Percentiles rank a stretch among this genome's conserved stretches.
Conservation (phyloP, 2,797 vertebrate species). For the Crocodylus rhombifer region DNA sequence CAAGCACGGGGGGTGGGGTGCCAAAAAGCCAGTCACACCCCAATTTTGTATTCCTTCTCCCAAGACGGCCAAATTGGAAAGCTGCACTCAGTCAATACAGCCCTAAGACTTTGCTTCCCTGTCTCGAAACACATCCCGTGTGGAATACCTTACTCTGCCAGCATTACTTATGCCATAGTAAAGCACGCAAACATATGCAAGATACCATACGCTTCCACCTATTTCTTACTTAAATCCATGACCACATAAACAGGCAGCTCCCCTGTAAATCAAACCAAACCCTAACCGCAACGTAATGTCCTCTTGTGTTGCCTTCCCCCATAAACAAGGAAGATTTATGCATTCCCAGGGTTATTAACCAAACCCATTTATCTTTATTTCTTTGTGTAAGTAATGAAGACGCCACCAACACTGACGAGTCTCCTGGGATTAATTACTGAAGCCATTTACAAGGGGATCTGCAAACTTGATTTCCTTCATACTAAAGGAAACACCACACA, state of each 20-base stretch:
- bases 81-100: neutral
- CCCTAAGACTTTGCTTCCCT: neutral
- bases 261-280: neutral
- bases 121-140: neutral
- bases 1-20: fast-evolving
- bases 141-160: too few relatives aligned
- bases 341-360: constrained; percentile 62
- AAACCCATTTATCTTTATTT: constrained; percentile 77
- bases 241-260: fast-evolving
- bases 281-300: constrained; percentile 20
- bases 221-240: neutral
- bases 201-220: neutral
- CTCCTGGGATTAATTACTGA: constrained; percentile 75
- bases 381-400: constrained; percentile 65
- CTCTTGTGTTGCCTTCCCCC: constrained; percentile 51
- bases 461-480: constrained; percentile 20
- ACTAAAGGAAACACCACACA: constrained; percentile 6
- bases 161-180: neutral
- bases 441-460: constrained; percentile 55
- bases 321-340: constrained; percentile 73
- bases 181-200: neutral
- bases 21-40: neutral
- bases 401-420: constrained; percentile 54
- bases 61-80: neutral
- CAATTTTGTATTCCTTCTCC: neutral